Evolutionary conservation across 1,140 invertebrate species (phyloP).

Genomic region (Periplaneta americana): DNA sequence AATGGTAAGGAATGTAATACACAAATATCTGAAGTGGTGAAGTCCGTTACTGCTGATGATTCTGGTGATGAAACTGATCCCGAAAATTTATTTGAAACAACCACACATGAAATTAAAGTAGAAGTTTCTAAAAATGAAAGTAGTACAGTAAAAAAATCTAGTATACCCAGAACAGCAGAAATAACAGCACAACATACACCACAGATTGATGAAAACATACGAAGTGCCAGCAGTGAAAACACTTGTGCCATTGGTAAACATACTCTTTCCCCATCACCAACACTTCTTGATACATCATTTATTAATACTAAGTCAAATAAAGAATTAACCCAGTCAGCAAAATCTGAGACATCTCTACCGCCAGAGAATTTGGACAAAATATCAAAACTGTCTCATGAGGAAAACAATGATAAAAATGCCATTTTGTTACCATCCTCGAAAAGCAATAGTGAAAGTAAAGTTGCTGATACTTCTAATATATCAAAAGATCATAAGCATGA

Average conservation of each 20-base stretch:
- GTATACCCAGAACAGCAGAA: not conserved
- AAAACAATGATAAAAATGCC: too few relatives aligned
- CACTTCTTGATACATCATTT: not conserved
- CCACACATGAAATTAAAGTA: not conserved
- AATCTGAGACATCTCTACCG: too few relatives aligned
- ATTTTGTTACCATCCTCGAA: too few relatives aligned
- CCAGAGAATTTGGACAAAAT: too few relatives aligned
- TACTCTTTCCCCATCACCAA: not conserved
- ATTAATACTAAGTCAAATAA: not conserved
- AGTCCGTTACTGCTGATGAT: not conserved
- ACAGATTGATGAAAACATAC: not conserved
- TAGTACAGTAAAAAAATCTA: not conserved
- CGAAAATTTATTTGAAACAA: not conserved
- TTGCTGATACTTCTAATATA: too few relatives aligned
- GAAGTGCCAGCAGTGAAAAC: too few relatives aligned
- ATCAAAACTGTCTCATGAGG: too few relatives aligned
- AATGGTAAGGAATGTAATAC: too few relatives aligned
- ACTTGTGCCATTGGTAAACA: too few relatives aligned
- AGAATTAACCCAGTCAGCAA: not conserved
- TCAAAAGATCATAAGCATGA: too few relatives aligned
- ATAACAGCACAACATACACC: not conserved
- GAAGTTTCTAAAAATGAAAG: not conserved
- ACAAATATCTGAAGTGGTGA: not conserved
- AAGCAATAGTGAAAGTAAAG: too few relatives aligned
- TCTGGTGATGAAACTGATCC: not conserved